Evolutionary conservation across 1,140 invertebrate genomes (phyloP).

Genomic region (Zaprionus vittiger): DNA sequence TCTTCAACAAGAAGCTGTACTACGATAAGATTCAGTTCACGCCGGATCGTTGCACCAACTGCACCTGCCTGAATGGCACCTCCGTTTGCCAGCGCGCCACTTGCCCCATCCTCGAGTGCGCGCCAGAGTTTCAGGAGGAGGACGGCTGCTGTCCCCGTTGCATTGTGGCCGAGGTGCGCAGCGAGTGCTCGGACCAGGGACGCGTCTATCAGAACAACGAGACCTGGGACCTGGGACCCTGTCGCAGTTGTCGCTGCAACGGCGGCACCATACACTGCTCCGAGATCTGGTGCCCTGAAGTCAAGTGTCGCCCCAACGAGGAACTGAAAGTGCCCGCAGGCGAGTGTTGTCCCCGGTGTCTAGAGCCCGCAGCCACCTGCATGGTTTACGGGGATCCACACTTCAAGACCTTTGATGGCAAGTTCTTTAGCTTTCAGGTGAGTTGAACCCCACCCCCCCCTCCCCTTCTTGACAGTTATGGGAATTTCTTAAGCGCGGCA

Average conservation of each 20-base stretch:
- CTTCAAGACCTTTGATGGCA: slow-evolving; percentile 96
- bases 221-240: slow-evolving; percentile 93
- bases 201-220: slow-evolving; percentile 90
- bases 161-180: slow-evolving; percentile 87
- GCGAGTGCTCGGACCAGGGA: slow-evolving; percentile 88
- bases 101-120: slow-evolving; percentile 93
- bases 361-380: slow-evolving; percentile 95
- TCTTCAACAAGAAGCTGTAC: slow-evolving; percentile 88
- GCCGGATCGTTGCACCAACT: slow-evolving; percentile 92
- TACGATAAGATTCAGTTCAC: slow-evolving; percentile 77
- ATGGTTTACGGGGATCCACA: slow-evolving; percentile 97
- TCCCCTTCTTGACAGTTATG: slow-evolving; percentile 25
- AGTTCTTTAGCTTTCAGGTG: slow-evolving; percentile 94
- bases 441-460: not conserved
- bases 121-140: slow-evolving; percentile 88
- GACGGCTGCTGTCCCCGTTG: slow-evolving; percentile 92
- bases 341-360: slow-evolving; percentile 94
- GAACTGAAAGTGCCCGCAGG: slow-evolving; percentile 89
- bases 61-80: slow-evolving; percentile 91
- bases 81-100: slow-evolving; percentile 90
- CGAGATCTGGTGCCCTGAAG: slow-evolving; percentile 89
- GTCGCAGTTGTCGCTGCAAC: slow-evolving; percentile 93
- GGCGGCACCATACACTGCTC: slow-evolving; percentile 92
- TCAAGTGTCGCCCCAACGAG: slow-evolving; percentile 90
- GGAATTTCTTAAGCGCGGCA: slow-evolving; percentile 6